phyloP scores from a whole-genome alignment of 2,113 vertebrate species.

The Hystrix brachyura region DNA sequence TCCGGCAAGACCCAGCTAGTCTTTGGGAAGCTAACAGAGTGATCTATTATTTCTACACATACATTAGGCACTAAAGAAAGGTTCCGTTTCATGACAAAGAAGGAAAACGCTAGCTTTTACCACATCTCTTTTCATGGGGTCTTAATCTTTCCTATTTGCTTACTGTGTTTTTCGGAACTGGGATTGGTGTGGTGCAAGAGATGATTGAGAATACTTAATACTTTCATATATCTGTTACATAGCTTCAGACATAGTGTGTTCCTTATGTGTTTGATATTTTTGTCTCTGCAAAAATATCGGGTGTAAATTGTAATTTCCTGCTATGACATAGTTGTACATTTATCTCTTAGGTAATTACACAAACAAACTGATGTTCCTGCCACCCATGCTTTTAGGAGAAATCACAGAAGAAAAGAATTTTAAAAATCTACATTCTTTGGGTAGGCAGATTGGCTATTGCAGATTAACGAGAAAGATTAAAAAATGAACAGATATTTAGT shows the following conservation, averaged over 20 bases:
- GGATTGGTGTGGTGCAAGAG: not conserved
- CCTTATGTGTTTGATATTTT: not conserved
- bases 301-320: conserved; percentile 38
- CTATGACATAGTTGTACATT: not conserved
- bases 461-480: not conserved
- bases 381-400: not conserved
- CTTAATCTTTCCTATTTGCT: not conserved
- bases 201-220: not conserved
- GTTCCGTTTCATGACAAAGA: not conserved
- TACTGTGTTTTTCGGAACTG: not conserved
- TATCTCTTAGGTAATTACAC: not conserved
- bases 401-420: not conserved
- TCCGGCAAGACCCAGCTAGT: not conserved
- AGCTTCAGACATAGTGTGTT: not conserved
- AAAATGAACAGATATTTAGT: not conserved
- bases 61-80: not conserved
- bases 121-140: not conserved
- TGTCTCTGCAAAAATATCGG: not conserved
- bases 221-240: not conserved
- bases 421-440: not conserved
- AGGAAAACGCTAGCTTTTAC: not conserved
- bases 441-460: not conserved
- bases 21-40: conserved; percentile 15
- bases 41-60: not conserved
- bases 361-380: not conserved